Conservation (phyloP, 2,888 invertebrate species). For the Amphipoea lucens region DNA sequence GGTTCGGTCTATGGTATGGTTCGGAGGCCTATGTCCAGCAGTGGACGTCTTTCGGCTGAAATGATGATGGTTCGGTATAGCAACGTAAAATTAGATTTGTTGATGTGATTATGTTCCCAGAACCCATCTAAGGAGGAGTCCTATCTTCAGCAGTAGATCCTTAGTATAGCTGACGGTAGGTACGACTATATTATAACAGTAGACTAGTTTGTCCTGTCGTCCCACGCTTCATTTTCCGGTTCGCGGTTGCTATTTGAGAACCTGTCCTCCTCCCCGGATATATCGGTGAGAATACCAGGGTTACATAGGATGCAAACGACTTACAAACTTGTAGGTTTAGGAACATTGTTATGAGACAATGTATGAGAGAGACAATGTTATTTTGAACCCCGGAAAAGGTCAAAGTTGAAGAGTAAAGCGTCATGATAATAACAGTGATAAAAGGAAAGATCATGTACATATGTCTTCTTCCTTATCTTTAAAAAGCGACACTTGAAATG, state of each 20-base stretch:
- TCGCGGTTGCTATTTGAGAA: constrained; percentile 34
- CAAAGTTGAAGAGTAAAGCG: constrained; percentile 4
- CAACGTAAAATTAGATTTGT: neutral
- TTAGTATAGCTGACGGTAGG: neutral
- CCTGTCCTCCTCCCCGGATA: constrained; percentile 24
- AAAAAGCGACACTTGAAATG: neutral
- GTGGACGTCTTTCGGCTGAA: no score
- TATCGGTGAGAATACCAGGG: constrained; percentile 4
- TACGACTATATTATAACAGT: neutral
- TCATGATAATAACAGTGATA: constrained; percentile 17
- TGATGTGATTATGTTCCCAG: neutral
- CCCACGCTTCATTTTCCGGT: constrained; percentile 23
- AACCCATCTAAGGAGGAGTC: neutral
- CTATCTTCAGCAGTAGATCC: neutral
- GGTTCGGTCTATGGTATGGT: neutral
- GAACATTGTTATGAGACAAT: neutral
- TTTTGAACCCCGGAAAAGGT: constrained; percentile 12
- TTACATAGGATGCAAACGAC: neutral
- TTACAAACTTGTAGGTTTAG: neutral
- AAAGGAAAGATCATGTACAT: neutral
- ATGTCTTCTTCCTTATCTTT: neutral
- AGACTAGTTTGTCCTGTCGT: neutral
- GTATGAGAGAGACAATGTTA: neutral
- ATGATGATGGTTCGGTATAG: neutral
- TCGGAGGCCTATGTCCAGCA: no score